A percentile compares a stretch with the other conserved stretches of the same genome.
Conservation (phyloP, 2,113 vertebrate genomes). For the Clarias macrocephalus region DNA sequence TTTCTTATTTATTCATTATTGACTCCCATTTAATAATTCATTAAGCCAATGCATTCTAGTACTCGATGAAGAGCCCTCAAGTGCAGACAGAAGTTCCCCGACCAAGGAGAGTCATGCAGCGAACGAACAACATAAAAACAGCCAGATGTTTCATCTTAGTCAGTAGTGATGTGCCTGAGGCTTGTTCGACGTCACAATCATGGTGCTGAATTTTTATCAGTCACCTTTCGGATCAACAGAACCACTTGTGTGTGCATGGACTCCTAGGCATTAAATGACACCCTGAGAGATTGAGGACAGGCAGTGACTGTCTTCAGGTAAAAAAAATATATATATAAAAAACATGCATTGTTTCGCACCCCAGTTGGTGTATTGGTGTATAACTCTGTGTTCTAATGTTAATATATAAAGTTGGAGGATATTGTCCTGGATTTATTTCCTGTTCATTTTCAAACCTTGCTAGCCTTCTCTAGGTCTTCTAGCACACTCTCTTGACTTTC, state of each 20-base stretch:
- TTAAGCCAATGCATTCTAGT: slow-evolving; percentile 53
- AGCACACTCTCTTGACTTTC: background rate
- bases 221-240: background rate
- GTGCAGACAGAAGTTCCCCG: slow-evolving; percentile 30
- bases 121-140: background rate
- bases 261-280: background rate
- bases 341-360: too few species aligned
- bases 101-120: background rate
- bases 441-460: background rate
- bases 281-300: background rate
- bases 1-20: slow-evolving; percentile 64
- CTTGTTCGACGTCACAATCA: slow-evolving; percentile 24
- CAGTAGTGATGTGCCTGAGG: slow-evolving; percentile 14
- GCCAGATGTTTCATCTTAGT: slow-evolving; percentile 24
- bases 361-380: background rate
- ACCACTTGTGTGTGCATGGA: background rate
- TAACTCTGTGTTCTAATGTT: background rate
- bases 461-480: background rate
- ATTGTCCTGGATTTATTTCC: background rate
- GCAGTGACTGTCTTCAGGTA: background rate
- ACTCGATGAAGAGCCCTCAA: slow-evolving; percentile 58
- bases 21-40: slow-evolving; percentile 69
- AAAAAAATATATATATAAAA: too few species aligned
- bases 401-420: background rate
- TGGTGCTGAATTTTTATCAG: background rate